These are phyloP conservation scores for Desmodus rotundus DNA, from an alignment of 2,113 vertebrate genomes.

Conservation along the genomic window DNA sequence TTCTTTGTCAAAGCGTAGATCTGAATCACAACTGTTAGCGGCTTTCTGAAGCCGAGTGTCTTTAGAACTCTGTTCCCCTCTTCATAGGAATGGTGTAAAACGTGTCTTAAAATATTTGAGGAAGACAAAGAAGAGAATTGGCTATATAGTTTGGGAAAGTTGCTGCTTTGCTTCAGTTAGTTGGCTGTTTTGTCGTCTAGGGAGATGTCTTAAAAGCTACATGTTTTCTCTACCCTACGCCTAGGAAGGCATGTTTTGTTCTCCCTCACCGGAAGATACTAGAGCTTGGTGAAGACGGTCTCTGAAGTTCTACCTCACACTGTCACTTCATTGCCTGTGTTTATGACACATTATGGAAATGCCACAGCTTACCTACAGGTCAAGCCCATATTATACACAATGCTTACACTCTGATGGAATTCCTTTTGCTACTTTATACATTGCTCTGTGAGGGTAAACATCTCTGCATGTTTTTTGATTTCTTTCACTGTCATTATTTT, in stretches of 20 bases:
- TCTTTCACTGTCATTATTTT: background rate
- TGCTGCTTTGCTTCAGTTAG: background rate
- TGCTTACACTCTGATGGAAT: background rate
- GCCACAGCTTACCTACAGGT: background rate
- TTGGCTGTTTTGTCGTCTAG: background rate
- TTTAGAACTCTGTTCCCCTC: background rate
- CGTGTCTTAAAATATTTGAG: background rate
- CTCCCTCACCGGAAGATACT: background rate
- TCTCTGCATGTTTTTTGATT: background rate
- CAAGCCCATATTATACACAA: background rate
- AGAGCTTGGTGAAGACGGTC: background rate
- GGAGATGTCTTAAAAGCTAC: background rate
- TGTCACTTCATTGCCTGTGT: background rate
- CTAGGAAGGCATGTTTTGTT: background rate
- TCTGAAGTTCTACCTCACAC: background rate
- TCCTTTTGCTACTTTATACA: background rate
- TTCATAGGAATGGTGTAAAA: background rate
- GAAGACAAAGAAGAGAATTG: background rate
- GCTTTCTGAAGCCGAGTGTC: background rate
- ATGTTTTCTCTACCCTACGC: background rate
- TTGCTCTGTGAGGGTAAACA: background rate
- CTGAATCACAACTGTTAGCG: background rate
- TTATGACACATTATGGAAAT: background rate
- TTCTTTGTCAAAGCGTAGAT: background rate
- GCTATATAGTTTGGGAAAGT: background rate